These are phyloP conservation scores for Halcyon malimbica DNA, from an alignment of 2,113 vertebrate species.

Conservation along the genomic window DNA sequence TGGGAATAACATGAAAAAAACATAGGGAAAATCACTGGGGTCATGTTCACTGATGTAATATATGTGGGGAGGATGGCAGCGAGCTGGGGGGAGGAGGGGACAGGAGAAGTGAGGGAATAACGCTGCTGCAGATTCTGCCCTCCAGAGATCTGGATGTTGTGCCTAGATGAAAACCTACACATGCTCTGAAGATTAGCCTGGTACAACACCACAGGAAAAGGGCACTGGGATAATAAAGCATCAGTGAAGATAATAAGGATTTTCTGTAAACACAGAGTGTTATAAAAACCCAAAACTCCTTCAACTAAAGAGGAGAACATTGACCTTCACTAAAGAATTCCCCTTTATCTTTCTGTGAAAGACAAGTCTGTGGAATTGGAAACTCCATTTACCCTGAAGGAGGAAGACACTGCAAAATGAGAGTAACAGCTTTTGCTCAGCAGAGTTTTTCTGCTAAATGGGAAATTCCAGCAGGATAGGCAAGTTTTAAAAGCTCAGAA, in stretches of 20 bases:
- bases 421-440: neutral
- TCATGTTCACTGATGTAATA: neutral
- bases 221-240: neutral
- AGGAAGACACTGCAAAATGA: neutral
- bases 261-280: neutral
- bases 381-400: neutral
- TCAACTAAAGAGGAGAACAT: neutral
- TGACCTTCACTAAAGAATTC: neutral
- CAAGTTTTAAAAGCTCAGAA: conserved; percentile 16
- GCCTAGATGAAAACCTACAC: neutral
- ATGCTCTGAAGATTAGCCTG: neutral
- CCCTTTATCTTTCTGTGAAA: neutral
- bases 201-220: neutral
- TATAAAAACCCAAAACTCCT: neutral
- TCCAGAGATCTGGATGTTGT: neutral
- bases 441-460: neutral
- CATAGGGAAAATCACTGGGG: neutral
- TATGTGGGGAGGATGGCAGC: neutral
- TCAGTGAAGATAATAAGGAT: neutral
- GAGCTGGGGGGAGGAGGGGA: neutral
- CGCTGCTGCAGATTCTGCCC: neutral
- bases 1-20: neutral
- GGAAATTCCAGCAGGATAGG: neutral
- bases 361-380: neutral
- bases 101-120: neutral